phyloP scores from a whole-genome alignment of 2,888 invertebrate genomes.

The Oasisia sp. region DNA sequence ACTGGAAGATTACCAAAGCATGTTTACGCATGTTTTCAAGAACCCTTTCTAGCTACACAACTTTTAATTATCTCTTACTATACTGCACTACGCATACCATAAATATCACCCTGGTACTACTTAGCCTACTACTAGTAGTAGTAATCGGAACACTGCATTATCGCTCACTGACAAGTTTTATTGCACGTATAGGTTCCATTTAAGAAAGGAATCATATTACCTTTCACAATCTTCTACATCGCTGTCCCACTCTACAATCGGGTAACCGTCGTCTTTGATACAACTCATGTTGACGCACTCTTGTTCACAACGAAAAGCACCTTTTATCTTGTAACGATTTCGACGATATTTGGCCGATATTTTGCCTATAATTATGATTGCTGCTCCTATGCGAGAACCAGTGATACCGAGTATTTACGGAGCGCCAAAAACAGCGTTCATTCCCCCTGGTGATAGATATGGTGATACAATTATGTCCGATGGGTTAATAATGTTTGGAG shows the following conservation, averaged over 20 bases:
- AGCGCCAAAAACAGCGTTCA: not conserved
- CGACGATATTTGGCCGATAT: not conserved
- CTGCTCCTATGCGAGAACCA: not conserved
- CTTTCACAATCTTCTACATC: not conserved
- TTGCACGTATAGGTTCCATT: not conserved
- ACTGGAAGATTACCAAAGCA: no score
- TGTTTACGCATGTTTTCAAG: no score
- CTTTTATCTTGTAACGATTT: not conserved
- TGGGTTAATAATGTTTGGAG: no score
- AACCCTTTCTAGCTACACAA: no score
- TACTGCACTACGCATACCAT: no score
- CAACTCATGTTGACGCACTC: not conserved
- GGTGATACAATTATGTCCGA: no score
- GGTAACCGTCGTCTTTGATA: not conserved
- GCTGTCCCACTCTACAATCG: not conserved
- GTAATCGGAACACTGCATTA: not conserved
- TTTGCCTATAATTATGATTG: not conserved
- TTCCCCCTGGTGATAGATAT: not conserved
- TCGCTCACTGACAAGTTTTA: not conserved
- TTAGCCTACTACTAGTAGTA: not conserved
- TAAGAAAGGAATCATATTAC: not conserved
- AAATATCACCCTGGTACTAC: no score
- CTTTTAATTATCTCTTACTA: no score
- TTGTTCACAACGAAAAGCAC: not conserved
- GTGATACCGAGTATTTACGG: not conserved